Conservation (phyloP, 2,888 invertebrate species). For the Drosophila ustulata region DNA sequence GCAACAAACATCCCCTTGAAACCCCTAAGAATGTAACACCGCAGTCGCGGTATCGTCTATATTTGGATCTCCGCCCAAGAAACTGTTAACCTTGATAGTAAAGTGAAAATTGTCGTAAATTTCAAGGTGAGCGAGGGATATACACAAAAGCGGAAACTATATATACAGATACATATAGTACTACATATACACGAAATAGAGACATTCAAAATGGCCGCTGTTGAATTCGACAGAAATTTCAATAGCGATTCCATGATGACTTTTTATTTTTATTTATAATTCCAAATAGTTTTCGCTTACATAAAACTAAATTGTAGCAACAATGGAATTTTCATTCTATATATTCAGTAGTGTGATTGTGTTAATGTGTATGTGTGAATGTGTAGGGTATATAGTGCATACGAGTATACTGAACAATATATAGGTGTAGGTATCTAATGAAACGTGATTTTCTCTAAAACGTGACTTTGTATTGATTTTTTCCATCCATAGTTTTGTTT, state of each 20-base stretch:
- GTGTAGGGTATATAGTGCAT: not conserved
- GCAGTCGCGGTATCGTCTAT: constrained; percentile 49
- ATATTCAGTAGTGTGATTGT: constrained; percentile 28
- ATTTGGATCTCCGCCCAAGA: constrained; percentile 42
- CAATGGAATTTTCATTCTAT: constrained; percentile 67
- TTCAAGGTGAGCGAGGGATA: constrained; percentile 64
- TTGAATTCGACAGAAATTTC: constrained; percentile 35
- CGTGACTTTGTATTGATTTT: constrained; percentile 85
- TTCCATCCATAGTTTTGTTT: constrained; percentile 71
- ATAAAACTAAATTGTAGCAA: constrained; percentile 62
- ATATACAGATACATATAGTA: constrained; percentile 1
- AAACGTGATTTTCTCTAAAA: constrained; percentile 84
- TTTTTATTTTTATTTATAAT: constrained; percentile 35
- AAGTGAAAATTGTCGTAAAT: constrained; percentile 69
- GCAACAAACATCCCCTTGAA: constrained; percentile 26
- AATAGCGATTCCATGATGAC: constrained; percentile 41
- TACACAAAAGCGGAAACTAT: constrained; percentile 12
- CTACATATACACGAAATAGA: constrained; percentile 22
- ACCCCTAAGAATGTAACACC: constrained; percentile 10
- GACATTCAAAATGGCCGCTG: constrained; percentile 59
- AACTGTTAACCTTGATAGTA: constrained; percentile 52
- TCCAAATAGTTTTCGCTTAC: constrained; percentile 60
- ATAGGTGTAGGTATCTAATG: constrained; percentile 74
- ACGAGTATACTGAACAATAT: constrained; percentile 1
- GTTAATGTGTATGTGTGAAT: constrained; percentile 24